Percentiles rank a stretch among this genome's conserved stretches.
phyloP scores from a whole-genome alignment of 1,140 invertebrate genomes.

The Euura saliciscinereae region DNA sequence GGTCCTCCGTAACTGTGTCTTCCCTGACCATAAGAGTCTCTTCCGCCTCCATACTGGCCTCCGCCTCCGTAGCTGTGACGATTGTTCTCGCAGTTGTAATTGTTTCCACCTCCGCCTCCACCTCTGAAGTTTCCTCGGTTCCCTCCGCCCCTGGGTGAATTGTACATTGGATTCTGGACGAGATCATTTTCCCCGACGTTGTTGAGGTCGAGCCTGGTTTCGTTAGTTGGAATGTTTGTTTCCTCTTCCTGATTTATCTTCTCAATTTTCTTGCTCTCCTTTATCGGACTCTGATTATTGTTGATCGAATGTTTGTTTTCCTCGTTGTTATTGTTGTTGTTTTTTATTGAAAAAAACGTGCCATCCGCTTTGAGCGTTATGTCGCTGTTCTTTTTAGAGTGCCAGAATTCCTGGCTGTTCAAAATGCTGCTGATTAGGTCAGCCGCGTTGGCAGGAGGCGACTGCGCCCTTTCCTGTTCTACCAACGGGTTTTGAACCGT shows the following conservation, averaged over 20 bases:
- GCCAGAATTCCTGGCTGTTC: constrained; percentile 74
- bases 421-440: constrained; percentile 79
- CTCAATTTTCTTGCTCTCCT: constrained; percentile 5
- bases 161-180: constrained; percentile 68
- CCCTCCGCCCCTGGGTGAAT: constrained; percentile 46
- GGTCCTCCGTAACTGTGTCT: constrained; percentile 43
- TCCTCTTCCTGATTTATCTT: constrained; percentile 26
- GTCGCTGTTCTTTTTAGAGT: constrained; percentile 66
- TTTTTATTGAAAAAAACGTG: constrained; percentile 57
- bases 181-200: constrained; percentile 48
- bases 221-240: constrained; percentile 18
- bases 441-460: constrained; percentile 11
- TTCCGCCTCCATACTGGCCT: constrained; percentile 34
- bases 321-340: constrained; percentile 39
- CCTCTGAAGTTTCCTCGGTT: constrained; percentile 49
- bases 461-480: constrained; percentile 18
- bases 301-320: constrained; percentile 36
- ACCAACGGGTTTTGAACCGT: constrained; percentile 51
- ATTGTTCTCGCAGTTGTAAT: constrained; percentile 45
- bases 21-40: constrained; percentile 41
- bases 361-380: constrained; percentile 69
- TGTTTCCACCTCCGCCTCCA: constrained; percentile 20
- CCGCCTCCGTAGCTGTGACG: constrained; percentile 44
- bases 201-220: constrained; percentile 42
- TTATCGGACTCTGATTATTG: constrained; percentile 45